Conservation (phyloP, 2,113 vertebrate genomes). For the Charina bottae region DNA sequence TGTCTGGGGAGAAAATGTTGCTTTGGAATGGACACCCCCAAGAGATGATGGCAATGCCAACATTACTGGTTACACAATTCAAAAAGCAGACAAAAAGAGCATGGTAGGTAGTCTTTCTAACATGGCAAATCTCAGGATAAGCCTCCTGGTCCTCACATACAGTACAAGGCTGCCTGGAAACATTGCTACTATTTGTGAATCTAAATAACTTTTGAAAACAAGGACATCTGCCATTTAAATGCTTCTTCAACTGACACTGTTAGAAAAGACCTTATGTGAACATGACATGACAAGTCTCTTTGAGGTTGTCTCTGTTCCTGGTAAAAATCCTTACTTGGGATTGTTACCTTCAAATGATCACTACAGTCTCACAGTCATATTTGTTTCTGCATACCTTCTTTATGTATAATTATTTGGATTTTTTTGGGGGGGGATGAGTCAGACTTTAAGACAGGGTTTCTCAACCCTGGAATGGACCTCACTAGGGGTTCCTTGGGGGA, state of each 20-base stretch:
- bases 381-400: not conserved
- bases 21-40: constrained; percentile 90
- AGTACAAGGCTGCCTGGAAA: not conserved
- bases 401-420: not conserved
- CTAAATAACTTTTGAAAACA: not conserved
- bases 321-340: not conserved
- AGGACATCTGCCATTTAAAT: not conserved
- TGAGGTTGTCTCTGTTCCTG: not conserved
- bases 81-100: constrained; percentile 98
- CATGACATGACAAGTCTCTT: too few species aligned
- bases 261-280: not conserved
- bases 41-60: constrained; percentile 91
- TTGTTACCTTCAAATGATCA: not conserved
- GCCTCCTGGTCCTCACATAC: not conserved
- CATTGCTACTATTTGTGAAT: not conserved
- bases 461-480: too few species aligned
- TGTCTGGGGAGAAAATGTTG: constrained; percentile 94
- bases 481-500: too few species aligned
- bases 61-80: constrained; percentile 96
- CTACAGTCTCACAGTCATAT: not conserved
- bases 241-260: not conserved
- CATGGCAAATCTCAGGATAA: not conserved
- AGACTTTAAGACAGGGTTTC: not conserved
- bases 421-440: not conserved
- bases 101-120: constrained; percentile 80